phyloP scores from a whole-genome alignment of 2,888 invertebrate genomes.

The Neoitamus cyanurus region DNA sequence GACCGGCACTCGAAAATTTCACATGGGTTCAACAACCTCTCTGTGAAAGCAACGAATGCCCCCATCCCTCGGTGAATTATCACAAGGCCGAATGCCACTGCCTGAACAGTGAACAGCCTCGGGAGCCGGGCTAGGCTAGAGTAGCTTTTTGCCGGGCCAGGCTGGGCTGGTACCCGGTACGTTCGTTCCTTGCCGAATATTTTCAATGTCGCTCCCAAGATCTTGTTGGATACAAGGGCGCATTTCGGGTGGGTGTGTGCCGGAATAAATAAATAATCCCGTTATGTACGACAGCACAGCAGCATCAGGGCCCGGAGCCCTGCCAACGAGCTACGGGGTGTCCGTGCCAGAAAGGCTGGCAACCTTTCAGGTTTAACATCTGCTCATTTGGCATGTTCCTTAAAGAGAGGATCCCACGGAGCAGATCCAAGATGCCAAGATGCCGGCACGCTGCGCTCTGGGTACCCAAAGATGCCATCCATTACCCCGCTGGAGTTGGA shows the following conservation, averaged over 20 bases:
- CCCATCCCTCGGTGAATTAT: neutral
- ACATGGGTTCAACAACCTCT: conserved; percentile 1
- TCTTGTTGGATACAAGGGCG: neutral
- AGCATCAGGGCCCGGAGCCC: neutral
- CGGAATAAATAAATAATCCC: conserved; percentile 13
- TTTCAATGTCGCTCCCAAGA: conserved; percentile 26
- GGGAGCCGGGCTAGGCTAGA: neutral
- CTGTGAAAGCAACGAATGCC: neutral
- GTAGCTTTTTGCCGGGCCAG: neutral
- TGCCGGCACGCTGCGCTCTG: neutral
- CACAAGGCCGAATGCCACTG: conserved; percentile 9
- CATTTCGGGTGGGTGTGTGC: neutral
- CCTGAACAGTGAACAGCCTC: neutral
- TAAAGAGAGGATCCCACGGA: neutral
- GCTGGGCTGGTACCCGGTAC: neutral
- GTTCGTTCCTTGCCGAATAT: neutral
- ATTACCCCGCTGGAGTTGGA: neutral
- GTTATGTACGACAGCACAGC: neutral
- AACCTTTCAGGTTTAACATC: conserved; percentile 33
- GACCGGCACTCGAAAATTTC: neutral
- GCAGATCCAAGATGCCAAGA: neutral
- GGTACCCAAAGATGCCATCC: neutral
- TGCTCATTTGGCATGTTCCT: neutral
- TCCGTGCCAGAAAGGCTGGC: conserved; percentile 2
- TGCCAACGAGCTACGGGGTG: neutral